Conservation (phyloP, 2,113 vertebrate genomes). For the Eira barbara region DNA sequence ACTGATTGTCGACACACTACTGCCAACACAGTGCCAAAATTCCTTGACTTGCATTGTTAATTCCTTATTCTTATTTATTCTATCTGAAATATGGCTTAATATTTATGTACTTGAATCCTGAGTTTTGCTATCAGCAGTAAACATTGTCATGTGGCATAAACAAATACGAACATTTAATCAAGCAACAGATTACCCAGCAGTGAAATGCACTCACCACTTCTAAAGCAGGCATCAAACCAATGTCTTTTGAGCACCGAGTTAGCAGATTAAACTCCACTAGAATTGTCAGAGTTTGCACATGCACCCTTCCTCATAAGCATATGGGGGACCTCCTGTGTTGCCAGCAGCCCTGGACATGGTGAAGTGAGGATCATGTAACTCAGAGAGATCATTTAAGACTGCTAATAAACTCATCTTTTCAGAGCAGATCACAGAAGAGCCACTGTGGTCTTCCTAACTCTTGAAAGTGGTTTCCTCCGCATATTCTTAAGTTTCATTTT, state of each 20-base stretch:
- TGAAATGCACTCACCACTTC: background rate
- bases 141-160: background rate
- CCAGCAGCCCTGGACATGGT: background rate
- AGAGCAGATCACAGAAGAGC: accelerated
- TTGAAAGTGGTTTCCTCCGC: background rate
- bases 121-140: background rate
- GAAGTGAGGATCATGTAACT: background rate
- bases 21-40: background rate
- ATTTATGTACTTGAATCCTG: background rate
- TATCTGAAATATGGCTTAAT: background rate
- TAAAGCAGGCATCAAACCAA: background rate
- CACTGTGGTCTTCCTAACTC: background rate
- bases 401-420: background rate
- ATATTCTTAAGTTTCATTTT: background rate
- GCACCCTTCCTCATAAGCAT: background rate
- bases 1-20: background rate
- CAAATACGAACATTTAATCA: background rate
- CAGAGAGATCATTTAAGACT: background rate
- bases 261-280: background rate
- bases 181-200: background rate
- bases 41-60: background rate
- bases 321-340: background rate
- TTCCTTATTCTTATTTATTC: background rate
- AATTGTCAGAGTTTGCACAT: background rate
- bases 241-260: background rate